Evolutionary conservation across 2,888 invertebrate species (phyloP), one percentile per base, ranked within the genome.

Genomic region (Theodoxus fluviatilis): DNA sequence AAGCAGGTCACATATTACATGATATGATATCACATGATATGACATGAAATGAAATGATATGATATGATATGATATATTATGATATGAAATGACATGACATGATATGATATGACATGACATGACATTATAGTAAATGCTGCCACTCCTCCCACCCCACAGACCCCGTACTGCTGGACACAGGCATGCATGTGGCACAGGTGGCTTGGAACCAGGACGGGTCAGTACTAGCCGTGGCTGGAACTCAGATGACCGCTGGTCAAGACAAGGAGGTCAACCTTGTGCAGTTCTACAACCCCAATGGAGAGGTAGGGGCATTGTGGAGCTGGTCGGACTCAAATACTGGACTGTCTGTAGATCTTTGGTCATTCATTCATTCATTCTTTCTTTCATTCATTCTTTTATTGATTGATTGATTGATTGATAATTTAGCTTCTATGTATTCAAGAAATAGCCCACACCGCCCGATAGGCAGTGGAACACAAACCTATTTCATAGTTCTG

Each of bases 161-260:
- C 84, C 94, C 96, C 9, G 89, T 94, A 7, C 88, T 94, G 59
- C 89, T 98, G 33, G 94, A 96, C 80, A 93, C 94, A 0, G 92
- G 92, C 47, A 93, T 97, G 91, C 90, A 90, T 33, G 91, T 94
- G 7, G 92, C 93, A 52, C 92, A 93, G 82, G 93, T 94, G 69
- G 91, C 92, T 78, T 98, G 98, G 98, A 98, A 96, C 86, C 94
- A 95, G 81, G 93, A 93, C 81, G 98, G 97, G 0, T 92, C 93
- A 18, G 90, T 97, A 2, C 84, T 98, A 61, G 98, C 97, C 0
- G 91, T 95, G 4, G 93, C 94, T 25, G 98, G 98, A 1, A 85
- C 87, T n/a, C 88, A 89, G 80, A 88, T 89, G 70, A 83, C 88
- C 0, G 75, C 86, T 73, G 81, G 91, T 90, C 81, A 90, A 90